phyloP scores from a whole-genome alignment of 2,888 invertebrate species.

The Epicampocera succincta region DNA sequence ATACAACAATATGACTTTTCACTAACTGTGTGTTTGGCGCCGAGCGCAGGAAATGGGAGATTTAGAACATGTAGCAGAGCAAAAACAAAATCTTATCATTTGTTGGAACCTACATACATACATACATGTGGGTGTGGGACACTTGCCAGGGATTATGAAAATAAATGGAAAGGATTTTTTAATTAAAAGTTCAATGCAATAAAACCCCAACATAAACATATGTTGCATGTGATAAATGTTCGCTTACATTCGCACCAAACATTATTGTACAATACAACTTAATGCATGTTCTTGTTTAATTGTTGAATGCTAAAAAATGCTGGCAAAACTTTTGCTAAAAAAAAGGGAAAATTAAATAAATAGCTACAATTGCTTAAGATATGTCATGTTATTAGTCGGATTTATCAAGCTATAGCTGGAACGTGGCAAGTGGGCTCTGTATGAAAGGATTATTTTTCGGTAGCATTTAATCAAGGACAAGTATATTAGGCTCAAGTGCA shows the following conservation, averaged over 20 bases:
- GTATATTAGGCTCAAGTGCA: too few relatives aligned
- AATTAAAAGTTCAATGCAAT: slow-evolving; percentile 69
- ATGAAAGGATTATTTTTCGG: too few relatives aligned
- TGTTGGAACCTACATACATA: slow-evolving; percentile 34
- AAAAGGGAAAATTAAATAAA: too few relatives aligned
- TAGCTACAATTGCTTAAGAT: neutral
- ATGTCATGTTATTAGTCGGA: too few relatives aligned
- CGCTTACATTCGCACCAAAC: slow-evolving; percentile 12
- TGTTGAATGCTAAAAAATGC: too few relatives aligned
- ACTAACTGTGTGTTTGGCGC: neutral
- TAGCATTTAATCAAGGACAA: too few relatives aligned
- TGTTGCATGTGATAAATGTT: slow-evolving; percentile 60
- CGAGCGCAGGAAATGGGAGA: neutral
- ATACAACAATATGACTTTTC: slow-evolving; percentile 26
- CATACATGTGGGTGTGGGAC: slow-evolving; percentile 20
- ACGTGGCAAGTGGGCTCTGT: too few relatives aligned
- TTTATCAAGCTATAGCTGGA: too few relatives aligned
- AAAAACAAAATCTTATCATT: slow-evolving; percentile 59
- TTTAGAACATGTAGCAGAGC: neutral
- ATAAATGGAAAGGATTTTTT: slow-evolving; percentile 59
- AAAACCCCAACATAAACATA: slow-evolving; percentile 52
- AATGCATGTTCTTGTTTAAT: too few relatives aligned
- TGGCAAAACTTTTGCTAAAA: too few relatives aligned
- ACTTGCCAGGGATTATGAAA: slow-evolving; percentile 60
- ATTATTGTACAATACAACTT: neutral